Conservation (phyloP, 2,797 vertebrate genomes). For the Callimico goeldii region DNA sequence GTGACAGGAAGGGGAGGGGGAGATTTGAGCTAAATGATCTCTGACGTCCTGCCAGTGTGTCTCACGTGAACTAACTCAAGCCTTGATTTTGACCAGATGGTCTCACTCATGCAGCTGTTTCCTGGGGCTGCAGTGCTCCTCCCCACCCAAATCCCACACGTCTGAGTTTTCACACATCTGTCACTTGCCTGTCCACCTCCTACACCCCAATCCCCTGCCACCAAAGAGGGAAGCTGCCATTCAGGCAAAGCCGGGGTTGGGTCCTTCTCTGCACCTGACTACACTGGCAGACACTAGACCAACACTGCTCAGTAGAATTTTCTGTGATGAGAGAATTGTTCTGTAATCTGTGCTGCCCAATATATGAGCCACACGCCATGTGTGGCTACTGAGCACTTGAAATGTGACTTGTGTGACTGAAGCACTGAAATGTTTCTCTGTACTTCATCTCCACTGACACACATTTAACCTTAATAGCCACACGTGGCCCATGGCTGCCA, state of each 20-base stretch:
- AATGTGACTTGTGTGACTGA: rapidly evolving
- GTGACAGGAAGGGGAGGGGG: too few species aligned
- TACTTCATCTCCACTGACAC: not conserved
- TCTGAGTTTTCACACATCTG: not conserved
- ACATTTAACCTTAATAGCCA: not conserved
- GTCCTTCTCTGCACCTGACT: not conserved
- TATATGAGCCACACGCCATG: not conserved
- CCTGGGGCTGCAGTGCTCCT: not conserved
- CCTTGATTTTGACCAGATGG: not conserved
- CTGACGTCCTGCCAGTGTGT: not conserved
- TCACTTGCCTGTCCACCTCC: not conserved
- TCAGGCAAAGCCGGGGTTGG: rapidly evolving
- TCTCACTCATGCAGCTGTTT: not conserved
- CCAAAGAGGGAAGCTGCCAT: not conserved
- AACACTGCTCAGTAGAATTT: rapidly evolving
- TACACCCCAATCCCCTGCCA: not conserved
- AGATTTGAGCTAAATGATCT: not conserved
- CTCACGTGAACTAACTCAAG: not conserved
- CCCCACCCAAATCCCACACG: too few species aligned
- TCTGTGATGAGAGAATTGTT: rapidly evolving
- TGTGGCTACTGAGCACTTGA: too few species aligned
- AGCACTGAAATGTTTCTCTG: not conserved
- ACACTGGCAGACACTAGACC: not conserved
- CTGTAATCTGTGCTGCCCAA: not conserved
- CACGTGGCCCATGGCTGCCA: rapidly evolving